Percentiles rank a stretch among this genome's conserved stretches.
Evolutionary conservation across 2,113 vertebrate genomes (phyloP).

Genomic region (Gallinago media): DNA sequence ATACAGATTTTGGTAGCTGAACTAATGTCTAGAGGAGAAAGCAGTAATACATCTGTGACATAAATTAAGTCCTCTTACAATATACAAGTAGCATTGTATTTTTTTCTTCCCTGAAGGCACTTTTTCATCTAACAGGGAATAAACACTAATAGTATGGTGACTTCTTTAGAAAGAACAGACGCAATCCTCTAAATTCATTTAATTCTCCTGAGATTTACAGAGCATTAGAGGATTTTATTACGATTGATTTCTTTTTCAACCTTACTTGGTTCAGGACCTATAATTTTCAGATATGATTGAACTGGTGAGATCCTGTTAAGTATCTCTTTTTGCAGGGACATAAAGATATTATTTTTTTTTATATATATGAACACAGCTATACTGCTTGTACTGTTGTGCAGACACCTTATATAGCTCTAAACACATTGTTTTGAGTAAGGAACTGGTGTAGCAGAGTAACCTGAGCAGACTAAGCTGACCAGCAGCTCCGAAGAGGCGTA

Average conservation of each 20-base stretch:
- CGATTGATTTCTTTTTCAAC: slow-evolving; percentile 10
- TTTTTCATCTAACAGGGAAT: not conserved
- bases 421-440: not conserved
- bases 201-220: not conserved
- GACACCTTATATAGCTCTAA: not conserved
- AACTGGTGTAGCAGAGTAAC: not conserved
- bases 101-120: not conserved
- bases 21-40: not conserved
- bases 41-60: not conserved
- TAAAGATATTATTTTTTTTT: not conserved
- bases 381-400: not conserved
- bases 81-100: not conserved
- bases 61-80: not conserved
- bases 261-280: not conserved
- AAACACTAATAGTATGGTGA: not conserved
- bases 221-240: not conserved
- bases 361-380: not conserved
- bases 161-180: not conserved
- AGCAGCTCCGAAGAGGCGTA: accelerated
- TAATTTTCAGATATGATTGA: not conserved
- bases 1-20: not conserved
- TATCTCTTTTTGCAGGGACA: not conserved
- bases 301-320: not conserved
- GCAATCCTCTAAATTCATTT: not conserved
- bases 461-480: accelerated